phyloP scores from a whole-genome alignment of 2,113 vertebrate species.

The Gulo gulo region DNA sequence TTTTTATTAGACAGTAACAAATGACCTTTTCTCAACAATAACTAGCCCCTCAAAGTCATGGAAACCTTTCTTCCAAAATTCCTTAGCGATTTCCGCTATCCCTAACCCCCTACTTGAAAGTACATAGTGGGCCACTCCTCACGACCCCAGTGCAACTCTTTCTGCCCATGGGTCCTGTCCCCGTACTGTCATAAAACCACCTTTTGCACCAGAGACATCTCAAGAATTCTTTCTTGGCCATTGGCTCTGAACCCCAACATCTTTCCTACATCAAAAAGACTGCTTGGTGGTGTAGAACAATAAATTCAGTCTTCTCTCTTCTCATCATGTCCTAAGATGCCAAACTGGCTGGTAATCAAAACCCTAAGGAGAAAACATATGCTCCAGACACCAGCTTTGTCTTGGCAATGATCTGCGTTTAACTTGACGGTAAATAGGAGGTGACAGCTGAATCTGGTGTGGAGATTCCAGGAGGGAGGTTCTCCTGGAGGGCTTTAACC shows the following conservation, averaged over 20 bases:
- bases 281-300: not conserved
- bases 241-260: not conserved
- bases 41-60: not conserved
- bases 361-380: conserved; percentile 54
- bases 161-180: not conserved
- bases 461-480: not conserved
- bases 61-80: not conserved
- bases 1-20: not conserved
- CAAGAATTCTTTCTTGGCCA: not conserved
- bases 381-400: not conserved
- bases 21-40: not conserved
- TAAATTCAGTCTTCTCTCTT: conserved; percentile 7
- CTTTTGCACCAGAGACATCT: not conserved
- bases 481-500: not conserved
- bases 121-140: not conserved
- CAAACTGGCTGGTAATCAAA: conserved; percentile 62
- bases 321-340: conserved; percentile 22
- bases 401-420: conserved; percentile 36
- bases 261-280: not conserved
- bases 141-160: not conserved
- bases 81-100: not conserved
- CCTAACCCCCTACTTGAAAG: not conserved
- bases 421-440: conserved; percentile 32
- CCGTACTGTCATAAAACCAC: not conserved
- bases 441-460: conserved; percentile 48